Conservation (phyloP, 2,113 vertebrate species). For the Triplophysa dalaica region DNA sequence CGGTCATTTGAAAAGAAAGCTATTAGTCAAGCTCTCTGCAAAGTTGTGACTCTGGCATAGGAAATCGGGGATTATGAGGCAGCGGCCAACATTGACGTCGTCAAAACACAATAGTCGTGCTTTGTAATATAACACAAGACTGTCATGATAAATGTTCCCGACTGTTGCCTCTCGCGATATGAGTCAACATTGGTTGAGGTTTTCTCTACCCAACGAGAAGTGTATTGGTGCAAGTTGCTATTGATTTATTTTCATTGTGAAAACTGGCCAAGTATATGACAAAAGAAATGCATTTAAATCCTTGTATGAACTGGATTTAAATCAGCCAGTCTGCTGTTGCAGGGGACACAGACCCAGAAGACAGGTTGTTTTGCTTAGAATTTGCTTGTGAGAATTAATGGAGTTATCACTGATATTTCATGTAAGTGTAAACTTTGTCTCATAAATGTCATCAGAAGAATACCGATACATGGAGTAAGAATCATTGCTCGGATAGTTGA, state of each 20-base stretch:
- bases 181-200: not conserved
- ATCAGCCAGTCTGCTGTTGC: not conserved
- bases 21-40: slow-evolving; percentile 74
- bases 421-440: too few species aligned
- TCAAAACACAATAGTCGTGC: slow-evolving; percentile 65
- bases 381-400: not conserved
- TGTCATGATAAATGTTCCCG: slow-evolving; percentile 19
- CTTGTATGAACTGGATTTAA: not conserved
- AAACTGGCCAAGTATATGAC: not conserved
- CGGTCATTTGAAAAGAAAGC: slow-evolving; percentile 88
- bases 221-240: not conserved
- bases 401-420: too few species aligned
- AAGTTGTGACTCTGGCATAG: slow-evolving; percentile 69
- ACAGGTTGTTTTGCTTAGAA: not conserved
- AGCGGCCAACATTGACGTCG: slow-evolving; percentile 55
- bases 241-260: not conserved
- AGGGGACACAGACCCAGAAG: not conserved
- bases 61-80: slow-evolving; percentile 73
- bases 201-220: not conserved
- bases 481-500: too few species aligned
- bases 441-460: too few species aligned
- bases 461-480: too few species aligned
- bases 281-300: not conserved
- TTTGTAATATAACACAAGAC: slow-evolving; percentile 40
- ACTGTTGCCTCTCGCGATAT: not conserved